These are phyloP conservation scores for Pteronotus mesoamericanus DNA, from an alignment of 2,797 vertebrate species.

Conservation along the genomic window DNA sequence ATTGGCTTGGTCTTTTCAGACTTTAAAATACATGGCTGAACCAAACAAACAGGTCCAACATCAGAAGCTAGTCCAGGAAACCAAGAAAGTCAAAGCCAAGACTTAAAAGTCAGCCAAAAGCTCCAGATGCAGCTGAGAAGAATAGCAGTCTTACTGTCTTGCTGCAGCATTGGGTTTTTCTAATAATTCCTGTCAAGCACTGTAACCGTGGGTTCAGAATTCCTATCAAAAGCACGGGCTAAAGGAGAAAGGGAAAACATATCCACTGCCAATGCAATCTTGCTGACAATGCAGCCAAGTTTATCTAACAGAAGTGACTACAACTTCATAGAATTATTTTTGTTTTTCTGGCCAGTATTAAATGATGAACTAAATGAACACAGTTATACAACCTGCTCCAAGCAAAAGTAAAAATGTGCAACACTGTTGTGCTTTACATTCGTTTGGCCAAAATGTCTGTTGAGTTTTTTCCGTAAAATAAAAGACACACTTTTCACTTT, in stretches of 20 bases:
- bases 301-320: conserved; percentile 7
- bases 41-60: not conserved
- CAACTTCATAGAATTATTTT: conserved; percentile 24
- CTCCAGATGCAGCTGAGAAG: not conserved
- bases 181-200: conserved; percentile 28
- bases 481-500: not conserved
- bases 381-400: conserved; percentile 25
- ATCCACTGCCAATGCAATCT: not conserved
- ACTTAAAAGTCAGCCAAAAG: not conserved
- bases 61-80: not conserved
- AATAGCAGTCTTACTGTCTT: not conserved
- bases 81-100: not conserved
- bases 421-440: not conserved
- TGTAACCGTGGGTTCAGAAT: not conserved
- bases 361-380: not conserved
- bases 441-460: not conserved
- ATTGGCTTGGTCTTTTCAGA: conserved; percentile 11
- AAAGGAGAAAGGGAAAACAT: not conserved
- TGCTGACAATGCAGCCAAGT: not conserved
- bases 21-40: conserved; percentile 20
- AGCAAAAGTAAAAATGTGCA: conserved; percentile 7
- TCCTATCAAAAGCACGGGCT: not conserved
- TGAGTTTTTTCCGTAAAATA: not conserved
- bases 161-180: not conserved
- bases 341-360: conserved; percentile 38